Base-by-base conservation (phyloP, 2,888 invertebrate species). In the Leucophenga maculata region DNA sequence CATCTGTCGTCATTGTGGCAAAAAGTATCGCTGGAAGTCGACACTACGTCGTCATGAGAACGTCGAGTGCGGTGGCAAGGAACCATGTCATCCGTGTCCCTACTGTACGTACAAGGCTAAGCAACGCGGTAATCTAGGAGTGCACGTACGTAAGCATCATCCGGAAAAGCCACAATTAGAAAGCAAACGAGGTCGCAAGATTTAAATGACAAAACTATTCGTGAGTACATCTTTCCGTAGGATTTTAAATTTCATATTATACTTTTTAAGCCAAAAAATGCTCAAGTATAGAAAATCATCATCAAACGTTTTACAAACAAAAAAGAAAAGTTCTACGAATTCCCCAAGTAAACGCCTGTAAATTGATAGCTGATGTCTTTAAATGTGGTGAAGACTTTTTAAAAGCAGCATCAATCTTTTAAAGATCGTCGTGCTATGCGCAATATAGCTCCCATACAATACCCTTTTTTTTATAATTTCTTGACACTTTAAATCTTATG, bases 1-100 rank as follows among this genome's bases (percentile, higher is more conserved):
- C 88, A 92, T 94, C 64, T 95, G 95, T 85, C 91, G 94, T 65
- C 94, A 94, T 86, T 95, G 95, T 89, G 95, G 95, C 74, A 95
- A 95, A 88, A 91, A 93, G 76, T 95, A 95, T 88, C 92, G 95
- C 81, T 95, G 95, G 95, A 95, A 94, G 89, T 94, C 94, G 65
- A 95, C 95, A 71, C 90, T 95, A 90, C 91, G 94, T 13, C 91
- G 94, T 4, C 95, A 95, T 89, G 94, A 94, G 88, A 93, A 92
- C 90, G 94, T 94, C 73, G 95, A 95, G 88, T 95, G 95, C 88
- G 94, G 94, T 57, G 94, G 94, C 75, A 95, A 95, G 86, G 93
- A 94, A 75, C 95, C 95, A 0, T 91, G 93, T 74, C 94, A 94
- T 89, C 93, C 94, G 74, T 95, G 95, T 83, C 93, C 94, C 13